Evolutionary conservation across 2,888 invertebrate genomes (phyloP).

Genomic region (Odontothrips loti): DNA sequence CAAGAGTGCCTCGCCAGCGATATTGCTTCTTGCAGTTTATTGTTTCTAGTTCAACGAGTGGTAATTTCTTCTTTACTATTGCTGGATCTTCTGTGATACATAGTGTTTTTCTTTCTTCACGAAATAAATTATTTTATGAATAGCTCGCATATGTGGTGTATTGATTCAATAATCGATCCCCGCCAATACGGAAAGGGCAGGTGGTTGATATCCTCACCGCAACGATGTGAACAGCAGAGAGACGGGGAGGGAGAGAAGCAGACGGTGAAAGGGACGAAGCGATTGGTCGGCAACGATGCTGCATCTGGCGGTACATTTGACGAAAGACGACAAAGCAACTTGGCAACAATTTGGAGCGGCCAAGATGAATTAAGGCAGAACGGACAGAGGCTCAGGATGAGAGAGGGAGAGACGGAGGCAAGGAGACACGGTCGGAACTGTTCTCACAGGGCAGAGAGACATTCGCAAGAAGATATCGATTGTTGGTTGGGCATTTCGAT

Average conservation of each 20-base stretch:
- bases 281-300: not conserved
- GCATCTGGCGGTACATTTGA: not conserved
- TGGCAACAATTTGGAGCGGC: constrained; percentile 23
- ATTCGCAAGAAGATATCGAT: too few relatives aligned
- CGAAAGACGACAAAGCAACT: constrained; percentile 18
- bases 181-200: too few relatives aligned
- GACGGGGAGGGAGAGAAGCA: not conserved
- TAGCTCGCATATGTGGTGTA: not conserved
- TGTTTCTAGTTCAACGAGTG: not conserved
- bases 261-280: not conserved
- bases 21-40: too few relatives aligned
- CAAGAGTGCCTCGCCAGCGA: too few relatives aligned
- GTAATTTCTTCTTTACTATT: not conserved
- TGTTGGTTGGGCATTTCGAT: too few relatives aligned
- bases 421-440: too few relatives aligned
- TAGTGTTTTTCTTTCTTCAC: not conserved
- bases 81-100: not conserved
- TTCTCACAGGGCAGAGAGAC: too few relatives aligned
- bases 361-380: constrained; percentile 17
- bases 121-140: not conserved
- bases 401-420: not conserved
- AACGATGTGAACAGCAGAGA: not conserved
- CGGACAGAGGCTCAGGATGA: not conserved
- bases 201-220: too few relatives aligned
- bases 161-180: too few relatives aligned